These are phyloP conservation scores for Antennarius striatus DNA, from an alignment of 2,113 vertebrate species.

Conservation along the genomic window DNA sequence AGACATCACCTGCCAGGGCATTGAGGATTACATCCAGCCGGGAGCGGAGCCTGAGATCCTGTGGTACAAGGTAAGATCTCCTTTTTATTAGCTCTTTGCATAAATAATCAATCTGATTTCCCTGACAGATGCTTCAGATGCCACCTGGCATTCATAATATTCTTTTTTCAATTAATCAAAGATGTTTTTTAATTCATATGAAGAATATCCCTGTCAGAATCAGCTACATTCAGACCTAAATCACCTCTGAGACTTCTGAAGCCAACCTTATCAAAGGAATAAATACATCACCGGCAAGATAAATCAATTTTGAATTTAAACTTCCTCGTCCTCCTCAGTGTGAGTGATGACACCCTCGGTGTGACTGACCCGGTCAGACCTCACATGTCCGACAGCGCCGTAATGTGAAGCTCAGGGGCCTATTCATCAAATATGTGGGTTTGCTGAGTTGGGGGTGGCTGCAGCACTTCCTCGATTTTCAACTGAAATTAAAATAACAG, in stretches of 20 bases:
- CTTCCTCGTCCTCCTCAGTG: not conserved
- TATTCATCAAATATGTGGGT: slow-evolving; percentile 56
- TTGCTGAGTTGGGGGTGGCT: slow-evolving; percentile 42
- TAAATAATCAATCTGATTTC: not conserved
- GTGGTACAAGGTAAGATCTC: slow-evolving; percentile 93
- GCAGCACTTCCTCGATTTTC: slow-evolving; percentile 42
- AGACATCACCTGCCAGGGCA: slow-evolving; percentile 92
- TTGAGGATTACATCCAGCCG: slow-evolving; percentile 91
- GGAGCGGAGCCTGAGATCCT: slow-evolving; percentile 89
- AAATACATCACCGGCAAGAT: not conserved
- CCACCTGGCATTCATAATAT: too few relatives aligned
- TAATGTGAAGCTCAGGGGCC: slow-evolving; percentile 16
- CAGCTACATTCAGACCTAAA: slow-evolving; percentile 12
- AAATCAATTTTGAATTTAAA: too few relatives aligned
- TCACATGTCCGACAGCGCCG: slow-evolving; percentile 33
- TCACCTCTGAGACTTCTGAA: not conserved
- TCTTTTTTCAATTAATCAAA: too few relatives aligned
- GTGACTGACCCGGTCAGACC: slow-evolving; percentile 11
- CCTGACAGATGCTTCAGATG: too few relatives aligned
- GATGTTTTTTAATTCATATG: slow-evolving; percentile 1
- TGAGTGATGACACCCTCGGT: slow-evolving; percentile 2
- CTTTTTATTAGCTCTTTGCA: not conserved
- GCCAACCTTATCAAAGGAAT: not conserved
- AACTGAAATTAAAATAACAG: slow-evolving; percentile 62
- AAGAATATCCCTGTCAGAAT: slow-evolving; percentile 10